phyloP scores from a whole-genome alignment of 2,888 invertebrate genomes.

The Acanthopleura granulata region DNA sequence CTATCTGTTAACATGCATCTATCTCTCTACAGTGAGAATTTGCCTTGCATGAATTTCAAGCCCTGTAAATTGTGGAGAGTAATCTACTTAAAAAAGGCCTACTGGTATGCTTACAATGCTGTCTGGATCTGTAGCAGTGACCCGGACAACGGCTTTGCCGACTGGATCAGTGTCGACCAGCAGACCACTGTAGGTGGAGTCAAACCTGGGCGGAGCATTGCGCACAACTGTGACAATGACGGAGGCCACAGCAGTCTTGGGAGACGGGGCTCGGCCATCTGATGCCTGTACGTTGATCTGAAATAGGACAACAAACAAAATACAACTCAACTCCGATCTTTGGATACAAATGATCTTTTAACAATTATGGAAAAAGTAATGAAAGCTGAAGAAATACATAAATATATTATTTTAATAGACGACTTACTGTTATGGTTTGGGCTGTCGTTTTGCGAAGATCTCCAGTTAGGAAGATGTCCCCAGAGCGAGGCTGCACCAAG shows the following conservation, averaged over 20 bases:
- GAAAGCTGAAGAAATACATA: no score
- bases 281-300: neutral
- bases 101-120: neutral
- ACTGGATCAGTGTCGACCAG: neutral
- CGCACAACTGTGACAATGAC: neutral
- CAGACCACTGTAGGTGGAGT: neutral
- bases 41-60: no score
- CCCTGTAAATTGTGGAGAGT: no score
- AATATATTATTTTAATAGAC: neutral
- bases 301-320: neutral
- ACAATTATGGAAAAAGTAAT: no score
- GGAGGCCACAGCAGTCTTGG: neutral
- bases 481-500: conserved; percentile 84
- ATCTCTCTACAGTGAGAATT: no score
- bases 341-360: no score
- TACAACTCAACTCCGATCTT: no score
- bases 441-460: conserved; percentile 26
- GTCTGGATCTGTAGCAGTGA: neutral
- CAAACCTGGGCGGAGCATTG: neutral
- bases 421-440: neutral
- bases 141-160: neutral
- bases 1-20: no score
- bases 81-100: no score
- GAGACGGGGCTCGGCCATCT: neutral
- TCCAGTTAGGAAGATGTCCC: conserved; percentile 71